Evolutionary conservation across 2,113 vertebrate genomes (phyloP), one percentile per base, ranked within the genome.

Genomic region (Paratilapia polleni): DNA sequence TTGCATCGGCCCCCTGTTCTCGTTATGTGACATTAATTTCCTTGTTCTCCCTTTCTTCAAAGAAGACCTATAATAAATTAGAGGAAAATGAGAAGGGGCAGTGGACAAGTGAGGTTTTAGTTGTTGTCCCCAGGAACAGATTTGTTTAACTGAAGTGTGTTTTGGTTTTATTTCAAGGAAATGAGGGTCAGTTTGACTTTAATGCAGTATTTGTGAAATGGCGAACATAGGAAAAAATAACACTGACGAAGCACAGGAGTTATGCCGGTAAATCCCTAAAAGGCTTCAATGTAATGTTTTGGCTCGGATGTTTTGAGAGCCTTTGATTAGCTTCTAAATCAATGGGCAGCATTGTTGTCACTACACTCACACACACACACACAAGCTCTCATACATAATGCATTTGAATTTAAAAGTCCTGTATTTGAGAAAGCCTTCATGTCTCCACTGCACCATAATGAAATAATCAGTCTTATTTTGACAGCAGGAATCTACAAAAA

Each of bases 381-480:
- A 60, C 73, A 26, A 79, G 59, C 77, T 63, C 91, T 95, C 92
- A 95, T 96, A 87, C 94, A 95, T 95, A 95, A 95, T 95, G 91
- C 89, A 95, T 93, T 85, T 57, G 36, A 88, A 90, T 93, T 90
- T 93, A 91, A 92, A 95, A 91, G 86, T 86, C 60, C 83, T 75
- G 28, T 63, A 77, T 93, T 93, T 92, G 85, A 88, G 83, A 88
- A 91, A 86, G 81, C 87, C 88, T 90, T 93, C 81, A 68, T 82
- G 86, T 94, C 89, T 80, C 24, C 66, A 84, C 89, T 61, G 70
- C 77, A 59, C 77, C 79, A 60, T 95, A 95, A 96, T 96, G 89
- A 95, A 95, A 95, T 91, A 87, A 96, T 96, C 94, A 38, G 89
- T 96, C 95, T 96, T 94, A 77, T 92, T 91, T 95, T 95, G 77